Percentiles rank a stretch among this genome's conserved stretches.
Evolutionary conservation across 2,113 vertebrate genomes (phyloP).

Genomic region (Apteryx mantelli): DNA sequence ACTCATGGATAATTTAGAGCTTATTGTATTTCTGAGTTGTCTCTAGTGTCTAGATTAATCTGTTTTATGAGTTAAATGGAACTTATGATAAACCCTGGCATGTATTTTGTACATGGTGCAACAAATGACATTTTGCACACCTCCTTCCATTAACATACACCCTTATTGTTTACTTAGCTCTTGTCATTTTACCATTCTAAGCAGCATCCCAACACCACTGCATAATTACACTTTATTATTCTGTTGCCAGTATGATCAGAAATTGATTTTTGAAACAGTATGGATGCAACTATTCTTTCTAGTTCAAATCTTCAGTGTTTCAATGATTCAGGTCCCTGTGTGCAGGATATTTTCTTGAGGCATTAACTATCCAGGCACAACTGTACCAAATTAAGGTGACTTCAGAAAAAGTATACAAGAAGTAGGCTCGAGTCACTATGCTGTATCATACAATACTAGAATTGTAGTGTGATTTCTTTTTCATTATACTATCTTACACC

Average conservation of each 20-base stretch:
- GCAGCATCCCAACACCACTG: background rate
- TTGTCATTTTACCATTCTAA: background rate
- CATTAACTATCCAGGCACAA: background rate
- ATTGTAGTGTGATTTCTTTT: background rate
- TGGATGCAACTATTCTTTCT: background rate
- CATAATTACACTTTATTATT: background rate
- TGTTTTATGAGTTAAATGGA: background rate
- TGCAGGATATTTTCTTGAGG: background rate
- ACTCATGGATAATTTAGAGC: background rate
- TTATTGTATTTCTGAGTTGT: background rate
- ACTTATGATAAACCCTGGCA: background rate
- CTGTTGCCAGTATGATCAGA: background rate
- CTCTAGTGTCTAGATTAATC: background rate
- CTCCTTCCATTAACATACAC: background rate
- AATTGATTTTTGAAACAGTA: background rate
- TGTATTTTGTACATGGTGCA: background rate
- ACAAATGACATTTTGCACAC: too few relatives aligned
- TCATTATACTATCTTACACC: background rate
- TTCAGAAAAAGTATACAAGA: background rate
- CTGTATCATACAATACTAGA: background rate
- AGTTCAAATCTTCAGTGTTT: background rate
- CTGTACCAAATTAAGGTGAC: background rate
- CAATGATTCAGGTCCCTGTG: background rate
- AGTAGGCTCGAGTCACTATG: background rate
- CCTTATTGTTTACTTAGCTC: background rate